Conservation (phyloP, 2,797 vertebrate species). For the Cryptoblepharus egeriae region DNA sequence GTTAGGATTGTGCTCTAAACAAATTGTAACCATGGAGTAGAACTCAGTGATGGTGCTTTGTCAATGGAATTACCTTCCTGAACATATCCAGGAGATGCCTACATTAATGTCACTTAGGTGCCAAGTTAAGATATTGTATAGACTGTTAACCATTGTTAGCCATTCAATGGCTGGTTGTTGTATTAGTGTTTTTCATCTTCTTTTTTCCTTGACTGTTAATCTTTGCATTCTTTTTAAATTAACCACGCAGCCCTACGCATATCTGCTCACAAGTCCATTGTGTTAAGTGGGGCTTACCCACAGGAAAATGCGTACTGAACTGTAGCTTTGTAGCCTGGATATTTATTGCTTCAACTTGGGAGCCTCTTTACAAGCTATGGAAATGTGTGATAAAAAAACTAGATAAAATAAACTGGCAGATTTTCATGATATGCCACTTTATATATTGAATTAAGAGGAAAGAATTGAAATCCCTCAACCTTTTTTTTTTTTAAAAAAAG, state of each 20-base stretch:
- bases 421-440: neutral
- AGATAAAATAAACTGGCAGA: neutral
- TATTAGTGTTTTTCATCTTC: neutral
- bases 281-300: no score
- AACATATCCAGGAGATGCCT: neutral
- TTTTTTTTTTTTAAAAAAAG: neutral
- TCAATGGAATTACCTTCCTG: neutral
- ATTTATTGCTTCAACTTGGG: neutral
- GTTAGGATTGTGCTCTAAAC: no score
- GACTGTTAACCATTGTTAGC: neutral
- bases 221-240: no score
- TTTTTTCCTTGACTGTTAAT: neutral
- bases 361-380: neutral
- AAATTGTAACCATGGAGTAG: neutral
- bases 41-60: neutral
- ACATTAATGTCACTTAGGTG: neutral
- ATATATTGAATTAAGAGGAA: neutral
- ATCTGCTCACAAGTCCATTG: no score
- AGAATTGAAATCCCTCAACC: neutral
- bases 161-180: neutral
- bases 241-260: no score
- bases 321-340: neutral
- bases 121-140: neutral
- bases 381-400: neutral
- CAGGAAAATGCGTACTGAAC: no score